Evolutionary conservation across 2,888 invertebrate species (phyloP).

Genomic region (Thymelicus lineola): DNA sequence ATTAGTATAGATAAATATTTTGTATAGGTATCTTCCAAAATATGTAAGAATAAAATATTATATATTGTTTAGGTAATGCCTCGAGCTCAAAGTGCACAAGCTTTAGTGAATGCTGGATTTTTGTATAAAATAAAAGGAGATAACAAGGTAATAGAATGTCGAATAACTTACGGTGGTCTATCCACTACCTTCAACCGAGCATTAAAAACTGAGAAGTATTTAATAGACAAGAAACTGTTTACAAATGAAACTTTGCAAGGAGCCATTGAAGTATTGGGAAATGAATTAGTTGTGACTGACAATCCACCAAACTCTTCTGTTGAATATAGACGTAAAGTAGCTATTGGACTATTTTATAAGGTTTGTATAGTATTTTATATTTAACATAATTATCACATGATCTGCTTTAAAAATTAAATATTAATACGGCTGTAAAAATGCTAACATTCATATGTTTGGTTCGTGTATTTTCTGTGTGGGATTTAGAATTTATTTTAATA

Average conservation of each 20-base stretch:
- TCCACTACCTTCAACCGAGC: conserved; percentile 69
- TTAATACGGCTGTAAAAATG: no score
- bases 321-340: conserved; percentile 84
- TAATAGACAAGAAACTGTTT: conserved; percentile 65
- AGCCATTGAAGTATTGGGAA: conserved; percentile 52
- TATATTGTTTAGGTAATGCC: conserved; percentile 86
- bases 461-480: no score
- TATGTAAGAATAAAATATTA: neutral
- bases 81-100: conserved; percentile 89
- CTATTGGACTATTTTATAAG: conserved; percentile 87
- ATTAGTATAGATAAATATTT: no score
- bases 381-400: neutral
- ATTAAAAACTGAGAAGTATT: conserved; percentile 69
- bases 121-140: conserved; percentile 66
- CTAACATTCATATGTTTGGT: no score
- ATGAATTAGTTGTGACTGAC: conserved; percentile 56
- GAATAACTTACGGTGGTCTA: conserved; percentile 84
- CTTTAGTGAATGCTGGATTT: conserved; percentile 90
- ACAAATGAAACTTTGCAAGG: conserved; percentile 72
- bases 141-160: conserved; percentile 66
- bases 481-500: no score
- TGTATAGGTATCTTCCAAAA: no score
- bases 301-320: conserved; percentile 82
- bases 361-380: conserved; percentile 52
- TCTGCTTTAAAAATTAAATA: no score